phyloP scores from a whole-genome alignment of 1,140 invertebrate species.

The roundworm (Caenorhabditis elegans) region WBcel235 BX284604.4:10329501-10330000 shows the following conservation, averaged over 20 bases:
- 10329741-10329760: background rate
- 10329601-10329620: no score
- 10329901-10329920: slow-evolving; percentile 3
- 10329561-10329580: no score
- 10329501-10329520: no score
- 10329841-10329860: background rate
- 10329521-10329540: no score
- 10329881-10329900: background rate
- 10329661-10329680: no score
- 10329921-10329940: background rate
- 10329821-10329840: background rate
- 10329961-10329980: no score
- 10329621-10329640: no score
- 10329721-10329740: background rate
- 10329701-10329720: slow-evolving; percentile 16
- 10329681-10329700: slow-evolving; percentile 19
- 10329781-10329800: background rate
- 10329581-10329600: no score
- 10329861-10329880: background rate
- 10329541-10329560: no score
- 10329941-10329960: slow-evolving; percentile 2
- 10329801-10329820: no score
- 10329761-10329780: background rate
- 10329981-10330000: background rate
- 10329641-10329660: no score